These are phyloP conservation scores for Setipinna tenuifilis DNA, from an alignment of 2,797 vertebrate genomes.

Conservation along the genomic window DNA sequence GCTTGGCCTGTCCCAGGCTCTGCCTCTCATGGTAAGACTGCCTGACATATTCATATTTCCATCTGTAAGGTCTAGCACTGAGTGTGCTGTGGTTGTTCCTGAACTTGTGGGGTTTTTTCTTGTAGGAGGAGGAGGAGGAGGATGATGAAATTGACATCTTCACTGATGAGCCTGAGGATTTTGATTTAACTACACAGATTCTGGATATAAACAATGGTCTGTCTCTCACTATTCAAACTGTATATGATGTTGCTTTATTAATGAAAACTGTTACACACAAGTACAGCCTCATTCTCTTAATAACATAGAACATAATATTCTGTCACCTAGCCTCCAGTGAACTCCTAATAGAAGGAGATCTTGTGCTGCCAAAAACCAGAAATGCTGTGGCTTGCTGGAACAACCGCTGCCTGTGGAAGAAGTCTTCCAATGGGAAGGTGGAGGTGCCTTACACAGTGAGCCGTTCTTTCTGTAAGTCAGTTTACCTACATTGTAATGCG, in stretches of 20 bases:
- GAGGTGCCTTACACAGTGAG: slow-evolving; percentile 47
- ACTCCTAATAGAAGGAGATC: slow-evolving; percentile 47
- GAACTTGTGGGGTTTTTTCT: background rate
- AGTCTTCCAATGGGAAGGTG: slow-evolving; percentile 45
- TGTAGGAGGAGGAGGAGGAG: background rate
- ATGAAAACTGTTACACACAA: background rate
- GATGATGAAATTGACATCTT: slow-evolving; percentile 42
- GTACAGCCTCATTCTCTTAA: background rate
- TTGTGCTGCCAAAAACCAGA: slow-evolving; percentile 46
- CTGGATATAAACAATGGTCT: slow-evolving; percentile 49
- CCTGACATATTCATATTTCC: slow-evolving; percentile 12
- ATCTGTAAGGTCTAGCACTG: background rate
- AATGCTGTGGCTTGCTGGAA: slow-evolving; percentile 34
- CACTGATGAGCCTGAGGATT: background rate
- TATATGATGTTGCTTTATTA: no score
- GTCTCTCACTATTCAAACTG: no score
- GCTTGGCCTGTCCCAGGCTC: slow-evolving; percentile 56
- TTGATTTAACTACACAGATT: slow-evolving; percentile 53
- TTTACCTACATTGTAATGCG: background rate
- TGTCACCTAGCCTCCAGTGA: slow-evolving; percentile 2
- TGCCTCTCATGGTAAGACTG: slow-evolving; percentile 39
- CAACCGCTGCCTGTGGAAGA: slow-evolving; percentile 52
- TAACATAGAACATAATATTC: background rate
- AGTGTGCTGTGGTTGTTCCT: background rate
- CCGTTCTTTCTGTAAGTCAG: slow-evolving; percentile 24